Percentiles rank a stretch among this genome's conserved stretches.
phyloP scores from a whole-genome alignment of 2,113 vertebrate species.

The Archilochus colubris region DNA sequence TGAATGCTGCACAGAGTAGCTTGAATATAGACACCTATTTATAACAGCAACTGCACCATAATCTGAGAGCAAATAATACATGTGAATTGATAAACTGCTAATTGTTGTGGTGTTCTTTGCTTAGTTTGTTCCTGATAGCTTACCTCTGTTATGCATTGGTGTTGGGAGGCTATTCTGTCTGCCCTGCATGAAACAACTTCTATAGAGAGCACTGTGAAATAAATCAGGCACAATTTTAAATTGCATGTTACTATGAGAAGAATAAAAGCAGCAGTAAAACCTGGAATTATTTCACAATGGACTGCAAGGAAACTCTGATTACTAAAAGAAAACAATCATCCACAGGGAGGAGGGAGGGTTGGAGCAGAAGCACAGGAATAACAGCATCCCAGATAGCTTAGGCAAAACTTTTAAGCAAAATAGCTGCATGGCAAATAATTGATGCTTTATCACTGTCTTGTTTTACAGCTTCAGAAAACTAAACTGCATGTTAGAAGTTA shows the following conservation, averaged over 20 bases:
- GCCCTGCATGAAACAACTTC: background rate
- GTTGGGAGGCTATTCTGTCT: background rate
- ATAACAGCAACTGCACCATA: background rate
- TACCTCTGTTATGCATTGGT: background rate
- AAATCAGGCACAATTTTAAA: constrained; percentile 26
- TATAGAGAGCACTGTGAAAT: background rate
- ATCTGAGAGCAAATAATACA: background rate
- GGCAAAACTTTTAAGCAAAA: background rate
- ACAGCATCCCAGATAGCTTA: background rate
- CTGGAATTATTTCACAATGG: constrained; percentile 29
- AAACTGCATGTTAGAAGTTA: background rate
- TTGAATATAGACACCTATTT: background rate
- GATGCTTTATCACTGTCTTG: background rate
- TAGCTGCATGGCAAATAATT: background rate
- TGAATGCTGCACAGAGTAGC: background rate
- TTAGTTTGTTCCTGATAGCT: background rate
- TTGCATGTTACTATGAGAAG: constrained; percentile 26
- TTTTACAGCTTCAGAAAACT: background rate
- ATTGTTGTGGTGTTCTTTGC: background rate
- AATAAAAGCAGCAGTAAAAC: constrained; percentile 45
- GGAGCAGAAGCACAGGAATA: background rate
- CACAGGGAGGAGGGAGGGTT: background rate
- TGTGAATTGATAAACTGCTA: background rate
- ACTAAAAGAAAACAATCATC: constrained; percentile 5
- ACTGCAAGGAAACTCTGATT: constrained; percentile 34